Conservation (phyloP, 64 coral and sea anemone genomes). For the Pocillopora verrucosa region DNA sequence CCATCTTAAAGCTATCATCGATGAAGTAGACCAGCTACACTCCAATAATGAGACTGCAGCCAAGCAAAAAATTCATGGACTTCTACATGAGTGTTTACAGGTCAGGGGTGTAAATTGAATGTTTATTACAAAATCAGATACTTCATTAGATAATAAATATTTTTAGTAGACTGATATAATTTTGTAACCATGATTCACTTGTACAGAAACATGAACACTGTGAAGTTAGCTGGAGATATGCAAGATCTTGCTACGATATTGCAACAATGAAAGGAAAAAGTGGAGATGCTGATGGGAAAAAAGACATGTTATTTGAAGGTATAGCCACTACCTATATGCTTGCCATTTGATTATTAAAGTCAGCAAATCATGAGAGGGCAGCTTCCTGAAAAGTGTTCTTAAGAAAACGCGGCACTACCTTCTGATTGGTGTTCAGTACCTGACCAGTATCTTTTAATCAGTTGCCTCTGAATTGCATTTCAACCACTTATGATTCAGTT, state of each 20-base stretch:
- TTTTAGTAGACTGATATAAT: too few relatives aligned
- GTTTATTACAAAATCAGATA: too few relatives aligned
- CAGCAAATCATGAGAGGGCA: too few relatives aligned
- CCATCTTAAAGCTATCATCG: slow-evolving; percentile 38
- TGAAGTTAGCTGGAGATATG: slow-evolving; percentile 85
- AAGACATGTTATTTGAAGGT: slow-evolving; percentile 86
- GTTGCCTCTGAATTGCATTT: too few relatives aligned
- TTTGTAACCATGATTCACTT: too few relatives aligned
- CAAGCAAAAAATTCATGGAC: slow-evolving; percentile 61
- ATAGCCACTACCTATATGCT: background rate
- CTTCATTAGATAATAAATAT: too few relatives aligned
- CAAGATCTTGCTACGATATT: slow-evolving; percentile 71
- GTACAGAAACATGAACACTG: slow-evolving; percentile 55
- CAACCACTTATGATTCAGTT: too few relatives aligned
- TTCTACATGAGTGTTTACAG: slow-evolving; percentile 31
- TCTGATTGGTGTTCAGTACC: too few relatives aligned
- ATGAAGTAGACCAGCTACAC: slow-evolving; percentile 55
- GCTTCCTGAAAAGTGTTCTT: too few relatives aligned
- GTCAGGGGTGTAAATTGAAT: background rate
- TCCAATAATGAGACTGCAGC: slow-evolving; percentile 42
- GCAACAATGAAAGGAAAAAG: slow-evolving; percentile 66
- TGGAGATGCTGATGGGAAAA: slow-evolving; percentile 69
- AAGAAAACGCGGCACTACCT: too few relatives aligned
- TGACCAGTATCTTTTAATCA: too few relatives aligned
- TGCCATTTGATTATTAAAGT: too few relatives aligned